These are phyloP conservation scores for Stomatorhinus walkeri DNA, from an alignment of 2,797 vertebrate species.

Conservation along the genomic window DNA sequence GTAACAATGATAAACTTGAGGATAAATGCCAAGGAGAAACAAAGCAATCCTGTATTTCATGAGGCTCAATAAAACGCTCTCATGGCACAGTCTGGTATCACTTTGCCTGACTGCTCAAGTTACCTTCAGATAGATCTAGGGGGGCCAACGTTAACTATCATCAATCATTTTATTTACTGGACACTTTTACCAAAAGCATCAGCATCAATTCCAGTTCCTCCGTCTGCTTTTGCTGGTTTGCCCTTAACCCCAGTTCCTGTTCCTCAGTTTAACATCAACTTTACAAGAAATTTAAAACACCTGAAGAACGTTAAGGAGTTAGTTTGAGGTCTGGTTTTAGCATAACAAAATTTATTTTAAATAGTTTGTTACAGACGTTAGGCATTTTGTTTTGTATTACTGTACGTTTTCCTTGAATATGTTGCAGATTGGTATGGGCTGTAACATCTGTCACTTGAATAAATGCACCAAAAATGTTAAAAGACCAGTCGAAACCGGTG, in stretches of 20 bases:
- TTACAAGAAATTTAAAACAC: background rate
- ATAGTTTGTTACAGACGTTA: background rate
- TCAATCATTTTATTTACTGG: background rate
- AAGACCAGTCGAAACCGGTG: background rate
- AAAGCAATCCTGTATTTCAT: background rate
- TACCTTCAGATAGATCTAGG: background rate
- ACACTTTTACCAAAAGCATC: conserved; percentile 3
- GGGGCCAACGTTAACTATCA: background rate
- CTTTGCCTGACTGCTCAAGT: background rate
- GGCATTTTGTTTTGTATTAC: background rate
- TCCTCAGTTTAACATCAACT: background rate
- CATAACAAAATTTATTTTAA: background rate
- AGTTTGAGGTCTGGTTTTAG: background rate
- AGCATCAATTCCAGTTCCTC: conserved; percentile 8
- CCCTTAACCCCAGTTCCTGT: background rate
- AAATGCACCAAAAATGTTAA: background rate
- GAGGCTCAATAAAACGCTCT: background rate
- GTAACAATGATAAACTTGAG: background rate
- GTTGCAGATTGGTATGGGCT: background rate
- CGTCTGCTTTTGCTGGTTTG: background rate
- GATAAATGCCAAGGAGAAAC: background rate
- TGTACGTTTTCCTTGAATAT: background rate
- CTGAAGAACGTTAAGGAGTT: background rate
- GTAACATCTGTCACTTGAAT: conserved; percentile 11
- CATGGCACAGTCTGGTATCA: background rate